Evolutionary conservation across 2,113 vertebrate species (phyloP).

Genomic region (Brachypodius melanocephalos): DNA sequence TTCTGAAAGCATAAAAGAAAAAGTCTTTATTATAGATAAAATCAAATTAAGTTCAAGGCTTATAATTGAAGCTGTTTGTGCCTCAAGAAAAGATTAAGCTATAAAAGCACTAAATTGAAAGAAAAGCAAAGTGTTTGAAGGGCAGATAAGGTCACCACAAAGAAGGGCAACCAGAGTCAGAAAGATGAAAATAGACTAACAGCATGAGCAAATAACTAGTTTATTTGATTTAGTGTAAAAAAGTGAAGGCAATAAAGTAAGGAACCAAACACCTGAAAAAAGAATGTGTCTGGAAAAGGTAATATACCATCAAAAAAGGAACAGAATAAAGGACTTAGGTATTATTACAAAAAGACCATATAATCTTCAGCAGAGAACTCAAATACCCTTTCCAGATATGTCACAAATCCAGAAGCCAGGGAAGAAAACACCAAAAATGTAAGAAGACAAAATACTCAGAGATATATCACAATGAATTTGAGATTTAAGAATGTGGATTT

Average conservation of each 20-base stretch:
- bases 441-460: not conserved
- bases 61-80: conserved; percentile 14
- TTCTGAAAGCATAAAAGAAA: not conserved
- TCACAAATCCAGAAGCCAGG: not conserved
- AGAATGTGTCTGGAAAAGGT: not conserved
- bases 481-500: not conserved
- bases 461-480: not conserved
- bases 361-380: not conserved
- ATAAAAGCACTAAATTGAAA: conserved; percentile 6
- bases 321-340: not conserved
- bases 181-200: not conserved
- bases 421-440: not conserved
- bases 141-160: not conserved
- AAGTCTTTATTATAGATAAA: conserved; percentile 14
- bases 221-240: conserved; percentile 18
- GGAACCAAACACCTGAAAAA: not conserved
- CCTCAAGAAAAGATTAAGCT: conserved; percentile 13
- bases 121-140: not conserved
- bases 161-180: not conserved
- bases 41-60: conserved; percentile 7
- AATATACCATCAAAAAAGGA: not conserved
- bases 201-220: not conserved
- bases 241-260: not conserved
- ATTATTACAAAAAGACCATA: not conserved
- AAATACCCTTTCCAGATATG: not conserved